Evolutionary conservation across 2,797 vertebrate genomes (phyloP).

Genomic region (Urophycis tenuis): DNA sequence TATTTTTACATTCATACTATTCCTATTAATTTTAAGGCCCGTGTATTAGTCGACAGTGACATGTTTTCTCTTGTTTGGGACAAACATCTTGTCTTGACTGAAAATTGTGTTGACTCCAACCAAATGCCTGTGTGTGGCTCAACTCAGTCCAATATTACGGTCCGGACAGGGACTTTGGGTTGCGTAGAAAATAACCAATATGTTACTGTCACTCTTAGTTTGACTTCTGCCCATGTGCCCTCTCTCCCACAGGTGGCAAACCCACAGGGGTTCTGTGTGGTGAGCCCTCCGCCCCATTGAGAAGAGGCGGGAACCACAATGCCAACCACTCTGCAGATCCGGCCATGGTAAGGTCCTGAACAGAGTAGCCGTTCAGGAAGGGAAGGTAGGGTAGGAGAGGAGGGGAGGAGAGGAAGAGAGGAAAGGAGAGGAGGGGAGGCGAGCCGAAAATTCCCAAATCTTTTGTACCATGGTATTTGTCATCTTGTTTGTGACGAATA

Average conservation of each 20-base stretch:
- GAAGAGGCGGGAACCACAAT: constrained; percentile 62
- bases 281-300: constrained; percentile 70
- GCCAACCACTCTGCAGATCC: constrained; percentile 46
- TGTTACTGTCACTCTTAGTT: not conserved
- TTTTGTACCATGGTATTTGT: not conserved
- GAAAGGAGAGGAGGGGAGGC: too few species aligned
- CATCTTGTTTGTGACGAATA: too few species aligned
- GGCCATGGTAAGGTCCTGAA: constrained; percentile 49
- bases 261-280: constrained; percentile 73
- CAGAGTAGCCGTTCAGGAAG: not conserved
- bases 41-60: too few species aligned
- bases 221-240: not conserved
- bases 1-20: too few species aligned
- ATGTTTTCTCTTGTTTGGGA: too few species aligned
- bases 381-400: too few species aligned
- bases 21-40: too few species aligned
- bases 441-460: not conserved
- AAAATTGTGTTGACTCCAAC: not conserved
- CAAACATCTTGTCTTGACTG: not conserved
- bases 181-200: not conserved
- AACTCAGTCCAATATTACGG: not conserved
- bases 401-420: too few species aligned
- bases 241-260: constrained; percentile 64
- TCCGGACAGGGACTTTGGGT: not conserved
- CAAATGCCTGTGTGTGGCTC: too few species aligned